phyloP scores from a whole-genome alignment of 2,797 vertebrate species.

The Acrocephalus scirpaceus region DNA sequence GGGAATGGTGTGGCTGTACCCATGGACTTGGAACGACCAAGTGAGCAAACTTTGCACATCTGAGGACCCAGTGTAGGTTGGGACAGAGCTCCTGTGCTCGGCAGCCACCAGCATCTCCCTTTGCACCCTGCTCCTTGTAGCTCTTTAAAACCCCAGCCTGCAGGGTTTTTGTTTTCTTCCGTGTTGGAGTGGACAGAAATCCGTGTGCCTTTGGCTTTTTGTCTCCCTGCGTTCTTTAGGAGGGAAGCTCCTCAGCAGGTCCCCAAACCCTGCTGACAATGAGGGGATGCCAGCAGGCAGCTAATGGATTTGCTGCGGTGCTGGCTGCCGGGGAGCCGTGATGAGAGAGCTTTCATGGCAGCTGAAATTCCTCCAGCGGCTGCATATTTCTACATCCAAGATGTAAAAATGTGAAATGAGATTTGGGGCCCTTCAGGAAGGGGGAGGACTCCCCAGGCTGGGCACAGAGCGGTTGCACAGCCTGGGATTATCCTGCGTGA shows the following conservation, averaged over 20 bases:
- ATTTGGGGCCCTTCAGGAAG: not conserved
- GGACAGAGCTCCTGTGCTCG: not conserved
- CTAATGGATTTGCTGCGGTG: constrained; percentile 50
- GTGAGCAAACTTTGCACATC: not conserved
- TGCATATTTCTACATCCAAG: constrained; percentile 3
- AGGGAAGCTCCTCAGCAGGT: not conserved
- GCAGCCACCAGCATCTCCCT: not conserved
- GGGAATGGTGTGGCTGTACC: not conserved
- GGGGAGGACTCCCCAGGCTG: not conserved
- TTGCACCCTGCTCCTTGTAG: not conserved
- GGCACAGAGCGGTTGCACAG: not conserved
- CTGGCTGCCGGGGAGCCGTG: not conserved
- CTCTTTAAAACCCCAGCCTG: not conserved
- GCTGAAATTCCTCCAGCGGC: constrained; percentile 37
- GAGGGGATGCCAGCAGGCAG: not conserved
- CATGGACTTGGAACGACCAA: not conserved
- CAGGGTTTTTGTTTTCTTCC: not conserved
- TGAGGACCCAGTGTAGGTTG: rapidly evolving
- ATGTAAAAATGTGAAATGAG: constrained; percentile 33
- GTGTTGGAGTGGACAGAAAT: not conserved
- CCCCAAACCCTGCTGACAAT: not conserved
- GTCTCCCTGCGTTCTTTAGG: not conserved
- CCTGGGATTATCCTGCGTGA: not conserved
- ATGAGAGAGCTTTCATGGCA: constrained; percentile 50
- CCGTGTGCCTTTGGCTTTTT: not conserved